Percentiles rank a stretch among this genome's conserved stretches.
phyloP scores from a whole-genome alignment of 2,113 vertebrate genomes.

The Pyxicephalus adspersus region DNA sequence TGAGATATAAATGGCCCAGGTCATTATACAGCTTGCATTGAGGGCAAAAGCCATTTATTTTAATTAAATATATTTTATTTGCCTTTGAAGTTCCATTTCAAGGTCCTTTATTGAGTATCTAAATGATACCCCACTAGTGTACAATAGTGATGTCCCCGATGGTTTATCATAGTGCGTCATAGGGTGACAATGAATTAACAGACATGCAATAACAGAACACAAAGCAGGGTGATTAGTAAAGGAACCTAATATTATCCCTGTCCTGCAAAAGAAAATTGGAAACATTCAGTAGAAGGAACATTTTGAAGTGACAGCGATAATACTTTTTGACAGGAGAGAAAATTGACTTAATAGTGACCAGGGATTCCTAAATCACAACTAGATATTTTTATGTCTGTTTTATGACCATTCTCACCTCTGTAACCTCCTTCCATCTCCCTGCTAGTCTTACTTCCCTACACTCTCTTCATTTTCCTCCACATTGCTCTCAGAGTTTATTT shows the following conservation, averaged over 20 bases:
- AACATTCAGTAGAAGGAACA: neutral
- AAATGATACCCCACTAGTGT: neutral
- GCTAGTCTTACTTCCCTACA: no score
- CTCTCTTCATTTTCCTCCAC: no score
- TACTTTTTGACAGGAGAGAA: neutral
- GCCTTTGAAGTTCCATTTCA: slow-evolving; percentile 6
- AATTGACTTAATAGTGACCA: neutral
- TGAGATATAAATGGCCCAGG: slow-evolving; percentile 12
- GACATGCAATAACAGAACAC: neutral
- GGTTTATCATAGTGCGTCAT: neutral
- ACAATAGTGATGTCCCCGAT: neutral
- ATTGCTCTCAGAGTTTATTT: no score
- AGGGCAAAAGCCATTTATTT: no score
- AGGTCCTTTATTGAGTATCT: neutral
- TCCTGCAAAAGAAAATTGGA: slow-evolving; percentile 10
- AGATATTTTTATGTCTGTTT: neutral
- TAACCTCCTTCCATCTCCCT: no score
- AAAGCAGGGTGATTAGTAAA: slow-evolving; percentile 25
- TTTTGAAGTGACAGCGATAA: neutral
- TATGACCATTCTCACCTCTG: no score
- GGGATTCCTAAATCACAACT: neutral
- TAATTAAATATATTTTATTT: no score
- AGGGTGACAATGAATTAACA: slow-evolving; percentile 7
- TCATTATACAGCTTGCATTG: neutral
- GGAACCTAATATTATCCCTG: neutral